Conservation (phyloP, 2,113 vertebrate species). For the Ageneiosus marmoratus region DNA sequence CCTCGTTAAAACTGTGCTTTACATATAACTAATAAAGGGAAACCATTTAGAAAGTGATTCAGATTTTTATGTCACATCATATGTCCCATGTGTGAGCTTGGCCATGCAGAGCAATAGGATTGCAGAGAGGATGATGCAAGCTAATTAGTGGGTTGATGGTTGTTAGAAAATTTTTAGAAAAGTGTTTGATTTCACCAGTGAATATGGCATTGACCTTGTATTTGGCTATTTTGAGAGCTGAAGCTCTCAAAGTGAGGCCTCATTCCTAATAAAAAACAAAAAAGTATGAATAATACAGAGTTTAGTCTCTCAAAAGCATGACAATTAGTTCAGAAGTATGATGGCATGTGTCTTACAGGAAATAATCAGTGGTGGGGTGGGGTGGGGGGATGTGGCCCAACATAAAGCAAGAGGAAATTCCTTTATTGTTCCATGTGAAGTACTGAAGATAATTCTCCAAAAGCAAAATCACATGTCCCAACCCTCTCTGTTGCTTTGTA, state of each 20-base stretch:
- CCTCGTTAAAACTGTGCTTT: slow-evolving; percentile 3
- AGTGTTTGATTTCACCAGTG: background rate
- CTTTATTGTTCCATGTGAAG: background rate
- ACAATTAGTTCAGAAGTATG: background rate
- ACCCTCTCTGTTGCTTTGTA: background rate
- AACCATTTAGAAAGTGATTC: background rate
- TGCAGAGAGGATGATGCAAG: background rate
- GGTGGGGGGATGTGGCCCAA: background rate
- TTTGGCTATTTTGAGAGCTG: background rate
- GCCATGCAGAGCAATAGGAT: background rate
- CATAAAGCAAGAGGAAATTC: background rate
- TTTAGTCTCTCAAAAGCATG: background rate
- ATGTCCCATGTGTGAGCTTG: background rate
- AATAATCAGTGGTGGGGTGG: background rate
- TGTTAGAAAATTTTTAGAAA: background rate
- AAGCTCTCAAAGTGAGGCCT: background rate
- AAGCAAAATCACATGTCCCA: background rate
- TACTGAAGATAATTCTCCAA: background rate
- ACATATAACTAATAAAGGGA: background rate
- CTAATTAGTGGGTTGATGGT: background rate
- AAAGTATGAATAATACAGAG: background rate
- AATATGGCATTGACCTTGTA: background rate
- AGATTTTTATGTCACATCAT: background rate
- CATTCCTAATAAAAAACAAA: background rate
- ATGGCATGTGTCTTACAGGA: background rate